Evolutionary conservation across 2,797 vertebrate species (phyloP).

Genomic region (Knipowitschia caucasica): DNA sequence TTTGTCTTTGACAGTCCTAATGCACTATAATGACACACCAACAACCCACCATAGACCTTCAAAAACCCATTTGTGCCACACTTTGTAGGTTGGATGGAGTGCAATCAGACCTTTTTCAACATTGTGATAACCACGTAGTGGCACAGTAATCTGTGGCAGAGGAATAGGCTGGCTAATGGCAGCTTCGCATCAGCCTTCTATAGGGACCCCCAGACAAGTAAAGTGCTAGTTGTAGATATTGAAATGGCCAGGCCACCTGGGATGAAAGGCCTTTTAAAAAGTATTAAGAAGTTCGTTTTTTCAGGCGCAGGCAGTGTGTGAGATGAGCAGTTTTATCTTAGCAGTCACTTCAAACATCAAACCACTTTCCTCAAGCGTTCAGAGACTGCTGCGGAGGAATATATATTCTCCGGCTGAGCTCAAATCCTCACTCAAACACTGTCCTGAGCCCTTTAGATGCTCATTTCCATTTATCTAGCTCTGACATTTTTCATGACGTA

Average conservation of each 20-base stretch:
- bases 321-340: conserved; percentile 61
- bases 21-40: conserved; percentile 70
- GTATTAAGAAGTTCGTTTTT: conserved; percentile 53
- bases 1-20: conserved; percentile 69
- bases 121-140: conserved; percentile 66
- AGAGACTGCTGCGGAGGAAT: conserved; percentile 37
- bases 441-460: conserved; percentile 59
- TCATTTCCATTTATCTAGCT: conserved; percentile 63
- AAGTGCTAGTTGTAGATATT: conserved; percentile 71
- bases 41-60: conserved; percentile 58
- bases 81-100: conserved; percentile 66
- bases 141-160: conserved; percentile 70
- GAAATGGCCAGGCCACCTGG: conserved; percentile 63
- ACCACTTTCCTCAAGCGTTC: conserved; percentile 41
- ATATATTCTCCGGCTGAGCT: conserved; percentile 34
- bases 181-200: conserved; percentile 65
- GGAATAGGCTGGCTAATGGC: conserved; percentile 68
- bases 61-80: conserved; percentile 66
- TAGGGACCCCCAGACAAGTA: conserved; percentile 70
- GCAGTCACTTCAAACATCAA: conserved; percentile 63
- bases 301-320: conserved; percentile 25
- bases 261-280: conserved; percentile 63
- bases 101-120: conserved; percentile 71
- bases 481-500: conserved; percentile 71
- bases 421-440: conserved; percentile 50